Conservation (phyloP, 2,888 invertebrate species). For the Chironomus tentans region DNA sequence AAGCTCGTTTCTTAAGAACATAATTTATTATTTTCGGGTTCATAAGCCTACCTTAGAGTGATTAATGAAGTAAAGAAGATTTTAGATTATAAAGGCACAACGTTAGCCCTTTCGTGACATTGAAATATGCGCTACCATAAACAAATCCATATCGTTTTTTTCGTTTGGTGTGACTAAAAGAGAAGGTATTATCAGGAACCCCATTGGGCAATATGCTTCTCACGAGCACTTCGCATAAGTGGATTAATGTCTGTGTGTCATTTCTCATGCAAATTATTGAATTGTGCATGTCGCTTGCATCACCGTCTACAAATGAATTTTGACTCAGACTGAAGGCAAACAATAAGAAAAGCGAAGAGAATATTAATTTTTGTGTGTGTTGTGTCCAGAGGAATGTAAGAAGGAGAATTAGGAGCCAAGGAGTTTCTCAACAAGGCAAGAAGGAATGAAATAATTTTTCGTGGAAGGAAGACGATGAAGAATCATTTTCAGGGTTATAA, state of each 20-base stretch:
- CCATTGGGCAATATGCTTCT: not conserved
- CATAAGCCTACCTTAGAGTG: too few relatives aligned
- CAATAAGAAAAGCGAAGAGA: too few relatives aligned
- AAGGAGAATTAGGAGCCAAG: not conserved
- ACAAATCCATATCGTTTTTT: not conserved
- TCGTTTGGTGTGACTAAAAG: not conserved
- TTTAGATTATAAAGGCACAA: too few relatives aligned
- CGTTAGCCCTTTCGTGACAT: too few relatives aligned
- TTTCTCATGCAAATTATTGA: too few relatives aligned
- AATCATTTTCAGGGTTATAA: too few relatives aligned
- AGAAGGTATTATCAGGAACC: not conserved
- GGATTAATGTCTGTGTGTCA: not conserved
- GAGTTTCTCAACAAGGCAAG: not conserved
- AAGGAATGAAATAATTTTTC: too few relatives aligned
- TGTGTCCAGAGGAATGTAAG: not conserved
- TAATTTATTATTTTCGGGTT: too few relatives aligned
- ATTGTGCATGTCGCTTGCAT: not conserved
- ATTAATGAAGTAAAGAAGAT: too few relatives aligned
- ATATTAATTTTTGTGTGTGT: not conserved
- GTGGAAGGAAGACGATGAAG: too few relatives aligned
- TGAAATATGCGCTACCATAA: not conserved
- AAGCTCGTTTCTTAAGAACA: too few relatives aligned
- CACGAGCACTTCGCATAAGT: not conserved
- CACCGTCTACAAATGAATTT: not conserved
- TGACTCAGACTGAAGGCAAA: not conserved